A percentile compares a stretch with the other conserved stretches of the same genome.
These are phyloP conservation scores for Brienomyrus longianalis DNA, from an alignment of 2,113 vertebrate genomes.

Conservation along the genomic window DNA sequence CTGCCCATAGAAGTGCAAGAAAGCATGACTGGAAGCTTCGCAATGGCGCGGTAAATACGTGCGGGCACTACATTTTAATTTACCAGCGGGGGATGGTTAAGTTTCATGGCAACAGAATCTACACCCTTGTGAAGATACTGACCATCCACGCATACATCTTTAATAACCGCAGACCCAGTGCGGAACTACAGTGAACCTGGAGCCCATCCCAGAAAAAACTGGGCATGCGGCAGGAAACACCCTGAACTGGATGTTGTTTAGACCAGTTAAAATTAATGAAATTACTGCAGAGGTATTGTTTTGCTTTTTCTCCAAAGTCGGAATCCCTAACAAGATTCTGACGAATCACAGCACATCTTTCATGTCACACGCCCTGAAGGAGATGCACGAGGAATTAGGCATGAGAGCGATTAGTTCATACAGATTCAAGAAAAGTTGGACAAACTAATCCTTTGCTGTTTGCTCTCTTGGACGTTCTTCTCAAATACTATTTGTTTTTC, in stretches of 20 bases:
- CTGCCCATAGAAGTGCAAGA: not conserved
- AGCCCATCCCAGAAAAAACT: not conserved
- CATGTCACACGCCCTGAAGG: not conserved
- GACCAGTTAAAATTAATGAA: not conserved
- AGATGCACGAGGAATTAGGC: not conserved
- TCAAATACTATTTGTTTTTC: not conserved
- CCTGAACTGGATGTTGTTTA: not conserved
- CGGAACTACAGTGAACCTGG: not conserved
- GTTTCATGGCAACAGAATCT: not conserved
- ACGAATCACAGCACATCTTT: not conserved
- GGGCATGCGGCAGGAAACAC: not conserved
- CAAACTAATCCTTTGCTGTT: not conserved
- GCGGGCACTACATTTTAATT: not conserved
- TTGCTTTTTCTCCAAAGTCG: not conserved
- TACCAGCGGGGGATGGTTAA: not conserved
- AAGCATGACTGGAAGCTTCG: not conserved
- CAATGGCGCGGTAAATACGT: not conserved
- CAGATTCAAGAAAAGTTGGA: not conserved
- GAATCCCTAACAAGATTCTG: not conserved
- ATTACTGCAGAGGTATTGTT: not conserved
- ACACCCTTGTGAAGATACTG: not conserved
- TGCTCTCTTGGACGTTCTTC: not conserved
- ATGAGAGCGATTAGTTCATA: not conserved
- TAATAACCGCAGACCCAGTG: not conserved
- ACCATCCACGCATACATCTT: not conserved